Evolutionary conservation across 2,888 invertebrate genomes (phyloP).

Genomic region (Baronia brevicornis): DNA sequence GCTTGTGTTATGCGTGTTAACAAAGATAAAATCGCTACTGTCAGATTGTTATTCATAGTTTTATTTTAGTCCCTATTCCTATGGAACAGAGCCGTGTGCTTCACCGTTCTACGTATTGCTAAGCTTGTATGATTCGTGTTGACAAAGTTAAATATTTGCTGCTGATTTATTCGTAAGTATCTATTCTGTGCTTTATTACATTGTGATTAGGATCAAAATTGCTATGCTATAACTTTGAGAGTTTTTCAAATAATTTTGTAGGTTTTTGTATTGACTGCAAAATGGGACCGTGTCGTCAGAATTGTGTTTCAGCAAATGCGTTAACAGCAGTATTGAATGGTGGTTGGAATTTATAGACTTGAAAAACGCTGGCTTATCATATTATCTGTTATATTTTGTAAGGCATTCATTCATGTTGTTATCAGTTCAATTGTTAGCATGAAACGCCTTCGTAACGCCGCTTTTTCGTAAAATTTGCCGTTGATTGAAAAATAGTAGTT

Average conservation of each 20-base stretch:
- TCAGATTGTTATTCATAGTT: background rate
- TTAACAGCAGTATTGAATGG: conserved; percentile 10
- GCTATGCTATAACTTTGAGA: background rate
- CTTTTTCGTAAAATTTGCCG: background rate
- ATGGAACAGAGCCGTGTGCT: background rate
- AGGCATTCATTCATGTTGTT: conserved; percentile 1
- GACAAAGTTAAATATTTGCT: conserved; percentile 7
- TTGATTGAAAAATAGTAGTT: no score
- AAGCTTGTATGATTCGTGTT: background rate
- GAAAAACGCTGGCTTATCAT: conserved; percentile 10
- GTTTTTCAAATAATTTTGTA: background rate
- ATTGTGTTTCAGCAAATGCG: conserved; percentile 9
- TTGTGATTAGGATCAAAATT: background rate
- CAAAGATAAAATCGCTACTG: conserved; percentile 6
- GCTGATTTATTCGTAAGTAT: background rate
- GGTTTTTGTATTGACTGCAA: conserved; percentile 3
- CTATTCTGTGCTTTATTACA: background rate
- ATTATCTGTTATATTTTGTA: background rate
- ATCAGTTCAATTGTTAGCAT: conserved; percentile 6
- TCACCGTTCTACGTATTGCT: conserved; percentile 3
- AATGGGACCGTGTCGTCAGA: conserved; percentile 7
- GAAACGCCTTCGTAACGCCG: background rate
- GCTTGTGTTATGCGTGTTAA: background rate
- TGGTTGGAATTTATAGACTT: conserved; percentile 5
- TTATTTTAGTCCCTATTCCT: conserved; percentile 2